Base-by-base conservation (phyloP, 2,888 invertebrate species). In the Sclerodermus sp. region DNA sequence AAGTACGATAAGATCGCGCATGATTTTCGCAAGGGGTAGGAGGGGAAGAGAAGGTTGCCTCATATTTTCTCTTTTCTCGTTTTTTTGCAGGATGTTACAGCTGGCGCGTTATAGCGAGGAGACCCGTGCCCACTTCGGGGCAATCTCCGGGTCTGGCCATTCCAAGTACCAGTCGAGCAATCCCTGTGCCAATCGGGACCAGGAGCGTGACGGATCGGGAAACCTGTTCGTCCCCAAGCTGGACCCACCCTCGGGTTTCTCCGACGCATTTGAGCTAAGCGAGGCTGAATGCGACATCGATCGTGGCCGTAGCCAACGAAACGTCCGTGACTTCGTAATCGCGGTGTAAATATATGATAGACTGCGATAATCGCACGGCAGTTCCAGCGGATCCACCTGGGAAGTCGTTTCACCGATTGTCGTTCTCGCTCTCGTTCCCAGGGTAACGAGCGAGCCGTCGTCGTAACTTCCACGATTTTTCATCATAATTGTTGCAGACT, bases 241-340 rank as follows among this genome's bases (percentile, higher is more conserved):
- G 76, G 78, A 92, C 82, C 92, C 91, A 70, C 91, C 92, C 71
- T 87, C 89, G 71, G 87, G 91, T 60, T 93, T 93, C 84, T 90
- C 91, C 67, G 92, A 93, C 82, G 67, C 77, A 73, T 71, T 76
- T 77, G 78, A 78, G 76, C 60, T 78, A 71, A 78, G 74, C 70
- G 85, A 84, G 76, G 84, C 84, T 47, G 85, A 85, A 70, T 83
- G 83, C 79, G 84, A 84, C 73, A 80, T 77, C 47, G 76, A 76
- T 63, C 71, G 74, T 52, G 73, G 74, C 52, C 83, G 79, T 68
- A 66, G 67, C 59, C 75, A 74, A 64, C 71, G 74, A 66, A 71
- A 75, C 61, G 64, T 73, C 63, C 76, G 77, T 67, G 77, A 77
- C 71, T 77, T 77, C 65, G 76, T 77, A 60, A 77, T 77, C 69